These are phyloP conservation scores for Drosophila engyochracea DNA, from an alignment of 2,888 invertebrate species.

Conservation along the genomic window DNA sequence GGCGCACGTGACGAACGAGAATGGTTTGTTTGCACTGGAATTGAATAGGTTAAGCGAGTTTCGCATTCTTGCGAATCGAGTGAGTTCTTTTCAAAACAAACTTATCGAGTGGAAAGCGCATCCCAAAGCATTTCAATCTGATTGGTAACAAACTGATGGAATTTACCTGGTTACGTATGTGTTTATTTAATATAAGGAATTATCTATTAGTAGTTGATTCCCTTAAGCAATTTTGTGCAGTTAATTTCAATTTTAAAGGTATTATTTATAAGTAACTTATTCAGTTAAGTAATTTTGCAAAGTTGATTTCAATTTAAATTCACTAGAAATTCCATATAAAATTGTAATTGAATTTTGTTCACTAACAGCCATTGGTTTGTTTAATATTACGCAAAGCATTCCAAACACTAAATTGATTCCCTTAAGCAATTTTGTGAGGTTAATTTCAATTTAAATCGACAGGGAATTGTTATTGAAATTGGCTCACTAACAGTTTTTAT, in stretches of 20 bases:
- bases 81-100: slow-evolving; percentile 9
- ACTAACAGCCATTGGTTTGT: background rate
- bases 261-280: background rate
- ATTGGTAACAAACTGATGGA: background rate
- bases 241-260: background rate
- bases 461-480: background rate
- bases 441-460: background rate
- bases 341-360: background rate
- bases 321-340: background rate
- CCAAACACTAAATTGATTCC: background rate
- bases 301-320: background rate
- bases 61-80: slow-evolving; percentile 30
- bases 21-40: slow-evolving; percentile 18
- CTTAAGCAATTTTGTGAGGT: background rate
- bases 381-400: background rate
- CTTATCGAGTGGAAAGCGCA: slow-evolving; percentile 10
- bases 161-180: background rate
- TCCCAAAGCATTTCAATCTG: background rate
- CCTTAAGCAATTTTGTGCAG: background rate
- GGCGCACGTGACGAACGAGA: slow-evolving; percentile 26
- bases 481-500: background rate
- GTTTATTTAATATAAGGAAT: background rate
- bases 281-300: background rate
- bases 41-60: slow-evolving; percentile 22
- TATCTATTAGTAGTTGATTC: background rate